Percentiles rank a stretch among this genome's conserved stretches.
These are phyloP conservation scores for Styela plicata DNA, from an alignment of 23 tunicate genomes.

Conservation along the genomic window DNA sequence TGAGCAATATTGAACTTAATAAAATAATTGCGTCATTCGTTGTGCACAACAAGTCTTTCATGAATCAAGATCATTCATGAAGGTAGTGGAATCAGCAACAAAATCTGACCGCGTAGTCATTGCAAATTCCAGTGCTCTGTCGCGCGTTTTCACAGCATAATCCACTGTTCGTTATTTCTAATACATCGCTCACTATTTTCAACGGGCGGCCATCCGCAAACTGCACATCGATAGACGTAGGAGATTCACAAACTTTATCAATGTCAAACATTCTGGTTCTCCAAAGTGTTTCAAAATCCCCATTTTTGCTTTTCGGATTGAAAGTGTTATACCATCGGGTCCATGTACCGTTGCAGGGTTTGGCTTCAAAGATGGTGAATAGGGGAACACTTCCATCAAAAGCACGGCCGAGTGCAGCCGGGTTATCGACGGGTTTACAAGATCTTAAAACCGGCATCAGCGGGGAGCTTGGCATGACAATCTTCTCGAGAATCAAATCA, in stretches of 20 bases:
- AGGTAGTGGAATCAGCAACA: too few relatives aligned
- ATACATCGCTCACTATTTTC: not conserved
- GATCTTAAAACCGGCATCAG: not conserved
- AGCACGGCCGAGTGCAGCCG: not conserved
- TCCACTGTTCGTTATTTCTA: not conserved
- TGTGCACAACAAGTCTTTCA: too few relatives aligned
- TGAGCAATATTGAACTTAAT: too few relatives aligned
- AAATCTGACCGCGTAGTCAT: not conserved
- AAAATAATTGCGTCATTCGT: too few relatives aligned
- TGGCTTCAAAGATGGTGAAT: not conserved
- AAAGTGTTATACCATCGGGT: slow-evolving; percentile 1
- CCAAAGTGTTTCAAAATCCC: slow-evolving; percentile 7
- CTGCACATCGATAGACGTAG: not conserved
- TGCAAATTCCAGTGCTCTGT: not conserved
- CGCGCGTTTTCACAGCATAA: not conserved
- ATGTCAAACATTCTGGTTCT: not conserved
- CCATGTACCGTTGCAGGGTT: not conserved
- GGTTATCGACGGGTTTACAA: not conserved
- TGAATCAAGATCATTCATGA: too few relatives aligned
- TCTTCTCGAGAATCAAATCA: not conserved
- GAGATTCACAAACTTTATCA: not conserved
- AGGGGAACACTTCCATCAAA: not conserved
- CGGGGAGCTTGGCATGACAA: not conserved
- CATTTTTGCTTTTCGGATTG: not conserved
- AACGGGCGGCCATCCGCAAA: slow-evolving; percentile 6